A percentile compares a stretch with the other conserved stretches of the same genome.
phyloP scores from a whole-genome alignment of 2,113 vertebrate species.

The Recurvirostra avosetta region DNA sequence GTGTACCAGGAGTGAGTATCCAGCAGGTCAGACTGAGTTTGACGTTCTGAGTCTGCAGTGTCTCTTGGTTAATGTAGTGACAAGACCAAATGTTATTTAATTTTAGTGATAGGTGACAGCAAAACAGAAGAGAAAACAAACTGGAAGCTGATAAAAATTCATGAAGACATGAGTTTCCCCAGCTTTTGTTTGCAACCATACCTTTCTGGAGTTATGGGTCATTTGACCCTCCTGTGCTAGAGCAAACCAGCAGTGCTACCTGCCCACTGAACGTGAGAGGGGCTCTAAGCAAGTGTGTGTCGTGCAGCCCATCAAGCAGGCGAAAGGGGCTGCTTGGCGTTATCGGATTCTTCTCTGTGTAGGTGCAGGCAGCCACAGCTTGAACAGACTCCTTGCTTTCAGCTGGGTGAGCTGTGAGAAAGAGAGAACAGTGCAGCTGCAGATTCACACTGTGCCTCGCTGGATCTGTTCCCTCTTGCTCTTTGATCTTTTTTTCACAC shows the following conservation, averaged over 20 bases:
- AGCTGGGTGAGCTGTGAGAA: background rate
- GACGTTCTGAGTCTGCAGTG: background rate
- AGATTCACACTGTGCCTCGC: rapidly evolving
- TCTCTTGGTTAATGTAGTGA: background rate
- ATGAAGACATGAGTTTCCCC: background rate
- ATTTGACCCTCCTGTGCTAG: background rate
- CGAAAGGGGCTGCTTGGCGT: background rate
- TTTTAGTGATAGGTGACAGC: background rate
- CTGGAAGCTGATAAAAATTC: background rate
- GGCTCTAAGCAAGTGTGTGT: background rate
- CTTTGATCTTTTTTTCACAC: background rate
- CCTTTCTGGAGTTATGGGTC: background rate
- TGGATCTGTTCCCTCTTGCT: background rate
- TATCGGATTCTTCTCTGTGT: background rate
- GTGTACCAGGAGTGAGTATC: background rate
- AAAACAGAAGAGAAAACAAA: background rate
- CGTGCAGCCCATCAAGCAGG: background rate
- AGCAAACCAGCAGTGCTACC: background rate
- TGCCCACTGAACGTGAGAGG: background rate
- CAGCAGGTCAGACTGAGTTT: background rate
- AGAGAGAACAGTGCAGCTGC: background rate
- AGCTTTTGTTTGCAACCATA: background rate
- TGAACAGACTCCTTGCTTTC: background rate
- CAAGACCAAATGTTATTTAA: background rate
- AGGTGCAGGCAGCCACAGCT: background rate